A percentile compares a stretch with the other conserved stretches of the same genome.
phyloP scores from a whole-genome alignment of 2,888 invertebrate species.

The Ectemnius lituratus region DNA sequence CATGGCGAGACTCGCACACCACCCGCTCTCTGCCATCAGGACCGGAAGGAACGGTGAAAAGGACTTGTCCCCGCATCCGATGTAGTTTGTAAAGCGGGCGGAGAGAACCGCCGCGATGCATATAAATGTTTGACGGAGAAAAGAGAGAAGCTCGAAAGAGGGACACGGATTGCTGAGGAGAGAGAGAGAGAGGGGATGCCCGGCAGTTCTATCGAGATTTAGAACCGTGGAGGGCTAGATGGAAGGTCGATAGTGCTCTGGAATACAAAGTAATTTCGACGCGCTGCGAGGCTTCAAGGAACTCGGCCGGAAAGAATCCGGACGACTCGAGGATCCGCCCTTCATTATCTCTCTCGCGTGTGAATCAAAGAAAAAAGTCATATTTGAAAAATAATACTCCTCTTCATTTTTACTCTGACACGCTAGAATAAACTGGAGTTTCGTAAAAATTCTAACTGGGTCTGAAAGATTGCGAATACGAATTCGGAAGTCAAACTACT shows the following conservation, averaged over 20 bases:
- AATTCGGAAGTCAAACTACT: too few relatives aligned
- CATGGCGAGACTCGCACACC: constrained; percentile 5
- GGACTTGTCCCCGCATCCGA: constrained; percentile 55
- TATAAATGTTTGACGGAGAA: constrained; percentile 58
- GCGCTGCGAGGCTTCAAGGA: neutral
- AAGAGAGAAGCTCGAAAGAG: constrained; percentile 13
- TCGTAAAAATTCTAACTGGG: too few relatives aligned
- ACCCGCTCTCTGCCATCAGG: constrained; percentile 31
- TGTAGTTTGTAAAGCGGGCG: constrained; percentile 57
- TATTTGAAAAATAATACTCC: neutral
- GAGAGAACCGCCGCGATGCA: constrained; percentile 55
- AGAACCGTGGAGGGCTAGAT: constrained; percentile 43
- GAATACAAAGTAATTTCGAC: constrained; percentile 48
- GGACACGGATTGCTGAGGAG: constrained; percentile 13
- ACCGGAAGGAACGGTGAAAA: constrained; percentile 50
- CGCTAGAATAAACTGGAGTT: too few relatives aligned
- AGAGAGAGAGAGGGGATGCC: neutral
- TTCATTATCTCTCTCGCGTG: constrained; percentile 3
- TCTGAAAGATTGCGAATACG: too few relatives aligned
- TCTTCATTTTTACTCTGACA: neutral
- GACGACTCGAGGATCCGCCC: constrained; percentile 4
- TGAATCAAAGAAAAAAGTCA: constrained; percentile 1
- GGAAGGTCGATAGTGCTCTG: constrained; percentile 50
- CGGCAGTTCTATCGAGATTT: constrained; percentile 52
- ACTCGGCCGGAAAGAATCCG: constrained; percentile 17